Percentiles rank a stretch among this genome's conserved stretches.
Evolutionary conservation across 2,888 invertebrate genomes (phyloP).

Genomic region (Ophion costatus): DNA sequence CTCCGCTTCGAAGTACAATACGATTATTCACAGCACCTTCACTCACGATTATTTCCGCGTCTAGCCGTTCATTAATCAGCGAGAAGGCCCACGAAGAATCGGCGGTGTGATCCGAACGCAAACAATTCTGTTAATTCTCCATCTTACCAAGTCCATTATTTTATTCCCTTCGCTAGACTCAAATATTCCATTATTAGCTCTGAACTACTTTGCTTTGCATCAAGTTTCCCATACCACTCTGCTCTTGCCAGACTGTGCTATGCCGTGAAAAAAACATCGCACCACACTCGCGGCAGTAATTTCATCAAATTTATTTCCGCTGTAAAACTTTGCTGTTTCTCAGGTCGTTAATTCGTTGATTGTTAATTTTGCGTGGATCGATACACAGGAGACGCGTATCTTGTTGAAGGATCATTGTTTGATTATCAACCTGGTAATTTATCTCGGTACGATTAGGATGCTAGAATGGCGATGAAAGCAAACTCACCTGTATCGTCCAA

Average conservation of each 20-base stretch:
- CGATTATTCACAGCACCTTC: conserved; percentile 29
- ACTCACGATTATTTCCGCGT: conserved; percentile 50
- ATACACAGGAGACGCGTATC: neutral
- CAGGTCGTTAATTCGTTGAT: neutral
- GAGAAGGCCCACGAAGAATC: conserved; percentile 35
- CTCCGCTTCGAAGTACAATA: conserved; percentile 1
- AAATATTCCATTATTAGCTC: conserved; percentile 55
- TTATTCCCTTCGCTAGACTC: conserved; percentile 35
- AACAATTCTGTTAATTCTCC: conserved; percentile 27
- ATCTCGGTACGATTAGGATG: neutral
- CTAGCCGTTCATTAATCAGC: conserved; percentile 46
- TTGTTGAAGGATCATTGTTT: neutral
- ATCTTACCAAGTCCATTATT: conserved; percentile 46
- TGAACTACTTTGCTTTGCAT: conserved; percentile 46
- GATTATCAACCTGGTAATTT: neutral
- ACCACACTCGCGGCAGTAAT: conserved; percentile 14
- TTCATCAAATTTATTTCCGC: conserved; percentile 21
- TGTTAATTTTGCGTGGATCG: conserved; percentile 8
- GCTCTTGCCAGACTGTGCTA: neutral
- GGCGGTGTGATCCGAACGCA: conserved; percentile 34
- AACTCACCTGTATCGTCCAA: conserved; percentile 87
- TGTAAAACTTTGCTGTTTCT: neutral
- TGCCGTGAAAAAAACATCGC: conserved; percentile 17
- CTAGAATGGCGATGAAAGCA: neutral
- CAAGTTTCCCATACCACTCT: conserved; percentile 49